Percentiles rank a stretch among this genome's conserved stretches.
These are phyloP conservation scores for Gonatopus flavifemur DNA, from an alignment of 1,140 invertebrate genomes.

Conservation along the genomic window DNA sequence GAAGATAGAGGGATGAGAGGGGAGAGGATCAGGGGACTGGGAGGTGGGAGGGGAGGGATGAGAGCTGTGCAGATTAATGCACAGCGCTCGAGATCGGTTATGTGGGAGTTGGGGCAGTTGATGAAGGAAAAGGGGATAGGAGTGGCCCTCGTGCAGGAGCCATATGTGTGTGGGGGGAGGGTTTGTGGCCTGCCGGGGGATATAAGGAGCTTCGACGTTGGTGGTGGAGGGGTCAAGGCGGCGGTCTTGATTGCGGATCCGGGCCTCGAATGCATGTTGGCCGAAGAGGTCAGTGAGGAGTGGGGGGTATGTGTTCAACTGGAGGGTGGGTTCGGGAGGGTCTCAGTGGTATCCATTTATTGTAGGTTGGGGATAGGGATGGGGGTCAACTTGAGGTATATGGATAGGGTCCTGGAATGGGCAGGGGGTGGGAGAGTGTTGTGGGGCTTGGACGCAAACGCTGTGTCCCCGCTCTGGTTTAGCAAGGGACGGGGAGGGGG, in stretches of 20 bases:
- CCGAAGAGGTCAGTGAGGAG: constrained; percentile 20
- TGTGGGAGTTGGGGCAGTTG: no score
- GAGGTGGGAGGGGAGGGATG: neutral
- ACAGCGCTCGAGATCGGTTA: no score
- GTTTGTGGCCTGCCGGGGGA: no score
- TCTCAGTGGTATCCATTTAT: constrained; percentile 16
- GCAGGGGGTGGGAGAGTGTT: constrained; percentile 2
- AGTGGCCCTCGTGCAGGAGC: no score
- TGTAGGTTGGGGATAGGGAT: constrained; percentile 4
- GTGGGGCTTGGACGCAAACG: constrained; percentile 21
- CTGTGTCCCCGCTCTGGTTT: constrained; percentile 19
- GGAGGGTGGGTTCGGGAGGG: constrained; percentile 1
- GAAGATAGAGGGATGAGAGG: no score
- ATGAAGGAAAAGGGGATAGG: no score
- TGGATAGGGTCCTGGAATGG: constrained; percentile 1
- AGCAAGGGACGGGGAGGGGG: neutral
- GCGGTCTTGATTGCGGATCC: neutral
- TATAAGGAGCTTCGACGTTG: no score
- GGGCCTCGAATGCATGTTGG: constrained; percentile 3
- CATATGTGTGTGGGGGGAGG: no score
- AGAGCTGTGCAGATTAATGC: no score
- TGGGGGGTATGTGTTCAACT: constrained; percentile 14
- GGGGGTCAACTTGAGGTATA: constrained; percentile 3
- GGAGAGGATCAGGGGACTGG: no score
- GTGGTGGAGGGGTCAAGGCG: neutral